Evolutionary conservation across 2,797 vertebrate genomes (phyloP).

Genomic region (Rallus crepitans): DNA sequence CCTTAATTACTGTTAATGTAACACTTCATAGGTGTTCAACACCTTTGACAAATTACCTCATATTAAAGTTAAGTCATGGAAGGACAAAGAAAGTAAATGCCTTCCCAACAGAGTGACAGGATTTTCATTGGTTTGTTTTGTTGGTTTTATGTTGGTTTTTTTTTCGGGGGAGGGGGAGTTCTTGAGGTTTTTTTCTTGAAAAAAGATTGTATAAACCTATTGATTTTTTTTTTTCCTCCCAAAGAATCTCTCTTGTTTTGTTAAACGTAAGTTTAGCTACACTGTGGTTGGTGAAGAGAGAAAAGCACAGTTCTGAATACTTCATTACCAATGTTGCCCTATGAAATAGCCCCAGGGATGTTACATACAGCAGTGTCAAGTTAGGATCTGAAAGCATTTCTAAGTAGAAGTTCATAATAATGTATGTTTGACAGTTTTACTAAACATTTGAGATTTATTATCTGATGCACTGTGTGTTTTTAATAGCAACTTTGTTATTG

Average conservation of each 20-base stretch:
- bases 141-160: no score
- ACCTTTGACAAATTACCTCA: constrained; percentile 28
- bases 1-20: constrained; percentile 71
- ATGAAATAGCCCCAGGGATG: neutral
- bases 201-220: neutral
- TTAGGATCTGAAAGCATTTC: constrained; percentile 13
- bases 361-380: neutral
- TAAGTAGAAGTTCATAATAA: neutral
- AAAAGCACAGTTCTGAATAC: neutral
- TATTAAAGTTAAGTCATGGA: neutral
- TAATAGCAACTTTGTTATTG: constrained; percentile 11
- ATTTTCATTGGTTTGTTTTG: neutral
- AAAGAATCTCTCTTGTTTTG: neutral
- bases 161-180: no score
- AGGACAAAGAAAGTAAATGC: neutral
- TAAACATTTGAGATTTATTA: constrained; percentile 39
- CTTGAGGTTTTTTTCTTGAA: neutral
- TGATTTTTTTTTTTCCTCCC: neutral
- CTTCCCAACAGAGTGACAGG: neutral
- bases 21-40: constrained; percentile 55
- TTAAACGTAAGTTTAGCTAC: neutral
- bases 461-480: neutral
- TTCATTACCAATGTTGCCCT: neutral
- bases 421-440: constrained; percentile 20
- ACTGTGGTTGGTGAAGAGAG: neutral